These are phyloP conservation scores for Antigone vipio DNA, from an alignment of 2,113 vertebrate species.

Conservation along the genomic window DNA sequence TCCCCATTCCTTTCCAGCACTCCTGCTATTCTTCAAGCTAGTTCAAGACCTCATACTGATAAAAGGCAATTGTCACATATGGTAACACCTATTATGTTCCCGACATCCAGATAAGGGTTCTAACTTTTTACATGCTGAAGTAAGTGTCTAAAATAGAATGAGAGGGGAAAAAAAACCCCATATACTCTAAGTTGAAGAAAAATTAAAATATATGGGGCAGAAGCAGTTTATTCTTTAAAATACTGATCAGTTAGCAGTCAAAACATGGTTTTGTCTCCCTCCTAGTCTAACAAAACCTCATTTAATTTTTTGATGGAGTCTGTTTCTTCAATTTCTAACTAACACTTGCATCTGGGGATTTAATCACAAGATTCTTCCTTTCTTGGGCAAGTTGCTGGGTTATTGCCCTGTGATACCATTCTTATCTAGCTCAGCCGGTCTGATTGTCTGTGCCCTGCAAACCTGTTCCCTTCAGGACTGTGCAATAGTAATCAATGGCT, in stretches of 20 bases:
- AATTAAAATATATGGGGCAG: not conserved
- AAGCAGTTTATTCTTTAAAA: not conserved
- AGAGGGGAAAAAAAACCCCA: not conserved
- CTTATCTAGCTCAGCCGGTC: not conserved
- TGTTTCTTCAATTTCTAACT: not conserved
- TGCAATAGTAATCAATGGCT: not conserved
- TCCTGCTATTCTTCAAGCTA: not conserved
- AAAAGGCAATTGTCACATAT: constrained; percentile 37
- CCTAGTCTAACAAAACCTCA: not conserved
- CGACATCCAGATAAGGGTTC: not conserved
- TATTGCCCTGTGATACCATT: not conserved
- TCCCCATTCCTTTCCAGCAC: not conserved
- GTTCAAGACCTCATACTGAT: not conserved
- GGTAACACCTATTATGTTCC: constrained; percentile 21
- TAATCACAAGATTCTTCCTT: not conserved
- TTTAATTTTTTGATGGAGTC: not conserved
- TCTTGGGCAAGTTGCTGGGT: not conserved
- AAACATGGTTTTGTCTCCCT: not conserved
- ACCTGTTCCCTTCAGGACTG: not conserved
- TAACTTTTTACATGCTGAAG: not conserved
- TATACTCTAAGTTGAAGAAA: not conserved
- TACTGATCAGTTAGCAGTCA: not conserved
- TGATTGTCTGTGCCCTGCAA: not conserved
- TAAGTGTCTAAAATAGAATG: not conserved
- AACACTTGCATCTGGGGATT: not conserved